These are phyloP conservation scores for Helicoverpa assulta DNA, from an alignment of 2,888 invertebrate species.

Conservation along the genomic window DNA sequence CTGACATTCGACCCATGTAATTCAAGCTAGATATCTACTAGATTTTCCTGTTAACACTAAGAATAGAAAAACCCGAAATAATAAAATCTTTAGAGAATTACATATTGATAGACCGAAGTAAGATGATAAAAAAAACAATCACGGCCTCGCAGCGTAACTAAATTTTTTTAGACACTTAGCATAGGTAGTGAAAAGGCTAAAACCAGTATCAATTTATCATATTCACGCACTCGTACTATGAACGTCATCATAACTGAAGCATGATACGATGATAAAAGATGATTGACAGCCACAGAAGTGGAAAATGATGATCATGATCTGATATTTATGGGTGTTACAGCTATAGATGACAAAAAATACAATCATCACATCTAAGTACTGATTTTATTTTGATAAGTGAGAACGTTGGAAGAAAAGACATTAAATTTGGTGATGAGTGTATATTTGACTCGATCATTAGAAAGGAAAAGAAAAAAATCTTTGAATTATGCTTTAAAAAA, in stretches of 20 bases:
- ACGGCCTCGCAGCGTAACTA: too few species aligned
- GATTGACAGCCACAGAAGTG: slow-evolving; percentile 50
- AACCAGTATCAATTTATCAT: slow-evolving; percentile 16
- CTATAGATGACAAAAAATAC: slow-evolving; percentile 37
- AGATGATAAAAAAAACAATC: not conserved
- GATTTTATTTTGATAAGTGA: slow-evolving; percentile 33
- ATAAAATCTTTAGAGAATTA: not conserved
- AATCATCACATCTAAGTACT: slow-evolving; percentile 36
- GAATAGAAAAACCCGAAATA: slow-evolving; percentile 8
- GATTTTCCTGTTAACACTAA: not conserved
- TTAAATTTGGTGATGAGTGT: not conserved
- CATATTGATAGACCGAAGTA: not conserved
- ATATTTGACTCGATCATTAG: slow-evolving; percentile 25
- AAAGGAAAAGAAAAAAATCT: not conserved
- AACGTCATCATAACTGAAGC: slow-evolving; percentile 27
- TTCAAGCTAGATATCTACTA: not conserved
- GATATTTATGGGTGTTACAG: slow-evolving; percentile 36
- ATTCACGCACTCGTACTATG: slow-evolving; percentile 11
- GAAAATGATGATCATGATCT: slow-evolving; percentile 38
- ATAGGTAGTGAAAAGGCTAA: not conserved
- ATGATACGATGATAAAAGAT: slow-evolving; percentile 34
- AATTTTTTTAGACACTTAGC: not conserved
- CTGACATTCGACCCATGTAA: not conserved
- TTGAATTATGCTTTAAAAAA: too few species aligned
- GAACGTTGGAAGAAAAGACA: slow-evolving; percentile 20